A percentile compares a stretch with the other conserved stretches of the same genome.
These are phyloP conservation scores for Poeciliopsis paucimaculata DNA, from an alignment of 2,797 vertebrate species.

Conservation along the genomic window DNA sequence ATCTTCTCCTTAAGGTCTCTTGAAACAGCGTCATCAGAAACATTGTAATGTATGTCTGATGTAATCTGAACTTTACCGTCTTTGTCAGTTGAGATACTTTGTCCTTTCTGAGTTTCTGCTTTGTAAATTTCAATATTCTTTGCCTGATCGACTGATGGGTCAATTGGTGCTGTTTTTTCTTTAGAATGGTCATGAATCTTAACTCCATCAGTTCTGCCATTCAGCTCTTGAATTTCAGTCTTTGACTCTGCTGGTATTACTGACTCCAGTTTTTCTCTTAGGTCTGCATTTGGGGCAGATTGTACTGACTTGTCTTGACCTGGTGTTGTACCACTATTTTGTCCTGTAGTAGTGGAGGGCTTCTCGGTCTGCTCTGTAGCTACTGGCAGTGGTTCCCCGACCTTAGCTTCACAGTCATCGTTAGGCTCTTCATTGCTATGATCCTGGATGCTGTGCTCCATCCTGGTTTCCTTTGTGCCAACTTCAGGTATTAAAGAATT, in stretches of 20 bases:
- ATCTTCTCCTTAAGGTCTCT: slow-evolving; percentile 6
- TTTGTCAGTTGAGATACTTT: not conserved
- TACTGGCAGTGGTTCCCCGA: not conserved
- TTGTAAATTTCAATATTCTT: not conserved
- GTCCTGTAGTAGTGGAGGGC: not conserved
- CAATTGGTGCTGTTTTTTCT: slow-evolving; percentile 11
- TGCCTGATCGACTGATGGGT: not conserved
- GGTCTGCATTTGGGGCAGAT: not conserved
- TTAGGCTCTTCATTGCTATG: not conserved
- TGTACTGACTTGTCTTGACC: not conserved
- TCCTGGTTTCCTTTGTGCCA: not conserved
- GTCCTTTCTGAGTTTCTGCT: slow-evolving; percentile 17
- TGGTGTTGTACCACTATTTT: not conserved
- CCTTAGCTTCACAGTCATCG: slow-evolving; percentile 10
- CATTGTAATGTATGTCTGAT: slow-evolving; percentile 2
- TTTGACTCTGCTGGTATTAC: not conserved
- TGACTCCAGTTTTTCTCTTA: not conserved
- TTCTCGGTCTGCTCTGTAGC: not conserved
- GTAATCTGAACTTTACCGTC: not conserved
- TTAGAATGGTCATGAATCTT: not conserved
- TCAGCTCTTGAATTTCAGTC: not conserved
- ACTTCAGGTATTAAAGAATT: fast-evolving
- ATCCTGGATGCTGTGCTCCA: not conserved
- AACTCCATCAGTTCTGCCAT: not conserved
- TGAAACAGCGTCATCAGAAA: not conserved